phyloP scores from a whole-genome alignment of 2,888 invertebrate genomes.

The Chloromyia formosa region DNA sequence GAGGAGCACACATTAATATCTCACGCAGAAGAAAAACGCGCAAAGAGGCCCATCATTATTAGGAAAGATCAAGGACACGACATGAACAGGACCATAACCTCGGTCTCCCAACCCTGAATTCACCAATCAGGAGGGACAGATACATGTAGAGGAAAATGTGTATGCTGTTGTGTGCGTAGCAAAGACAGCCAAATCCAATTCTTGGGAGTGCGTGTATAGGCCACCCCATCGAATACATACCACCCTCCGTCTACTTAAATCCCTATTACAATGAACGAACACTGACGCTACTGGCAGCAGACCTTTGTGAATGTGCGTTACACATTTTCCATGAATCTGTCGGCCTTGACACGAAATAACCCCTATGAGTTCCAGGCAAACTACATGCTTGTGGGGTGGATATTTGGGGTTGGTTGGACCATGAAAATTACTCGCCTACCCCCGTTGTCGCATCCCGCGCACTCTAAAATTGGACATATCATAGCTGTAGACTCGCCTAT shows the following conservation, averaged over 20 bases:
- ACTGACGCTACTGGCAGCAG: background rate
- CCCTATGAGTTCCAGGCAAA: constrained; percentile 37
- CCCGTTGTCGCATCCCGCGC: background rate
- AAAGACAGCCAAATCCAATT: background rate
- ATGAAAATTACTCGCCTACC: background rate
- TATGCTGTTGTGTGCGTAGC: background rate
- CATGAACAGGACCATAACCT: constrained; percentile 47
- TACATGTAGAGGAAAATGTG: background rate
- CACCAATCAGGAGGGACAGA: constrained; percentile 6
- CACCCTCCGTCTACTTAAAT: background rate
- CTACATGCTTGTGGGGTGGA: background rate
- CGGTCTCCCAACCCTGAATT: constrained; percentile 33
- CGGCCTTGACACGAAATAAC: constrained; percentile 52
- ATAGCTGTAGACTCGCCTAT: background rate
- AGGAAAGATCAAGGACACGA: constrained; percentile 49
- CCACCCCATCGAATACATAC: background rate
- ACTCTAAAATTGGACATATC: background rate
- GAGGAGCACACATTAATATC: background rate
- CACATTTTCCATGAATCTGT: constrained; percentile 44
- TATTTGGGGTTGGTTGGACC: constrained; percentile 1
- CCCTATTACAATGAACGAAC: background rate
- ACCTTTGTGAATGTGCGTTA: constrained; percentile 27
- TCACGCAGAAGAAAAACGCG: constrained; percentile 18
- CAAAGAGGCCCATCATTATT: constrained; percentile 31
- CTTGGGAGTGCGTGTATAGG: constrained; percentile 1